Percentiles rank a stretch among this genome's conserved stretches.
Conservation (phyloP, 2,888 invertebrate species). For the Diogma glabrata region DNA sequence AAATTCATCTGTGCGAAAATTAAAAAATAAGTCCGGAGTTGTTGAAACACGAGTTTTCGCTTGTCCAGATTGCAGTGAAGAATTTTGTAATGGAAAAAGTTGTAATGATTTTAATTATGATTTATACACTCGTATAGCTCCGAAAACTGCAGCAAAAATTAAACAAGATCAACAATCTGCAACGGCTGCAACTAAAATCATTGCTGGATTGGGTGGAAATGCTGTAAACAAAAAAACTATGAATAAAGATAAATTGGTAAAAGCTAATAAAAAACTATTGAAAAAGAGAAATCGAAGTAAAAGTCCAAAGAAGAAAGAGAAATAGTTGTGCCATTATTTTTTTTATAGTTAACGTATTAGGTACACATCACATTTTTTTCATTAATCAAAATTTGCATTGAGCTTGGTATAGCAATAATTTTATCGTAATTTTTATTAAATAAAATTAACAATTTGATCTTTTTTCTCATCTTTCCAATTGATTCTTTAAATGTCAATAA, state of each 20-base stretch:
- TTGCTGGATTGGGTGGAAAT: not conserved
- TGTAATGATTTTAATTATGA: constrained; percentile 36
- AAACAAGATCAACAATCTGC: constrained; percentile 20
- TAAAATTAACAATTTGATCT: too few relatives aligned
- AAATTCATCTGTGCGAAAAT: constrained; percentile 57
- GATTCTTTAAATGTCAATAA: too few relatives aligned
- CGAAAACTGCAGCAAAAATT: constrained; percentile 28
- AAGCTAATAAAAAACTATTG: constrained; percentile 21
- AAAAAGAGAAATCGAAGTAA: constrained; percentile 20
- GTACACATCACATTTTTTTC: too few relatives aligned
- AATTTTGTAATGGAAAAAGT: constrained; percentile 61
- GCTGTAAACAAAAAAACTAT: not conserved
- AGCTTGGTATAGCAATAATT: too few relatives aligned
- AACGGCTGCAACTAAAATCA: not conserved
- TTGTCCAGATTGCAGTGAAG: constrained; percentile 73
- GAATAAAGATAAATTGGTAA: constrained; percentile 15
- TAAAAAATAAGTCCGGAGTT: constrained; percentile 74
- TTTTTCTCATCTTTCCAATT: too few relatives aligned
- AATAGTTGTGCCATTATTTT: too few relatives aligned
- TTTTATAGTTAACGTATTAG: too few relatives aligned
- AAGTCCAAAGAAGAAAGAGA: constrained; percentile 10
- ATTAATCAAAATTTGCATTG: too few relatives aligned
- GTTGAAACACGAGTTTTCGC: constrained; percentile 63
- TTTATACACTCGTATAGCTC: constrained; percentile 32
- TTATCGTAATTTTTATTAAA: too few relatives aligned